Percentiles rank a stretch among this genome's conserved stretches.
phyloP scores from a whole-genome alignment of 2,797 vertebrate species.

The Ptychobarbus kaznakovi region DNA sequence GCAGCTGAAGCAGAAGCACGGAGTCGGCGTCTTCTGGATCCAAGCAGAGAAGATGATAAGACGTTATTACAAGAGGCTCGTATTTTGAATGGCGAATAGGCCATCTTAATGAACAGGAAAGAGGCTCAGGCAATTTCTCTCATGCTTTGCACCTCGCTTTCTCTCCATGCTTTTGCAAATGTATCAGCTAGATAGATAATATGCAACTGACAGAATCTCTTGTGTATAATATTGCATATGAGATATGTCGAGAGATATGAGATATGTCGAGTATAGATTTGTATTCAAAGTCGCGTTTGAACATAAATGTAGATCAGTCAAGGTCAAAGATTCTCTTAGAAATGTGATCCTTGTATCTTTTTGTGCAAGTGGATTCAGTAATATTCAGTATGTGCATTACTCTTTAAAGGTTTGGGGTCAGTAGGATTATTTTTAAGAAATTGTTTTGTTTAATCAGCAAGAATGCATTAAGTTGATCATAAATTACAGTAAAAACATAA shows the following conservation, averaged over 20 bases:
- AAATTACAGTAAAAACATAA: background rate
- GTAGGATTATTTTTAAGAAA: background rate
- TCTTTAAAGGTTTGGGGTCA: background rate
- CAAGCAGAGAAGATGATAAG: conserved; percentile 23
- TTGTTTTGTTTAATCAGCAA: background rate
- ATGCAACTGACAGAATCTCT: background rate
- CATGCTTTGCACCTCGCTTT: background rate
- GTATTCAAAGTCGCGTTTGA: background rate
- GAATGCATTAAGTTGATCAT: background rate
- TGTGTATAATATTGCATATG: conserved; percentile 6
- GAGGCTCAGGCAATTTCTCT: background rate
- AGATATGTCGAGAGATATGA: background rate
- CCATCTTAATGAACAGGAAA: conserved; percentile 37
- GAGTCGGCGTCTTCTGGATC: background rate
- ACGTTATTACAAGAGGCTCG: conserved; percentile 26
- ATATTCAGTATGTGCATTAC: background rate
- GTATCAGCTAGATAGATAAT: conserved; percentile 2
- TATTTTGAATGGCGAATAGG: conserved; percentile 5
- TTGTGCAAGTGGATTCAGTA: background rate
- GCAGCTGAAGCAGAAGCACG: background rate
- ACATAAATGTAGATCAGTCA: conserved; percentile 13
- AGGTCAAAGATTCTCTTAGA: background rate
- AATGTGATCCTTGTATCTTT: background rate
- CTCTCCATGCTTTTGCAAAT: conserved; percentile 5
- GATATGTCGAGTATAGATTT: background rate